phyloP scores from a whole-genome alignment of 2,888 invertebrate species.

The Erebia palarica region DNA sequence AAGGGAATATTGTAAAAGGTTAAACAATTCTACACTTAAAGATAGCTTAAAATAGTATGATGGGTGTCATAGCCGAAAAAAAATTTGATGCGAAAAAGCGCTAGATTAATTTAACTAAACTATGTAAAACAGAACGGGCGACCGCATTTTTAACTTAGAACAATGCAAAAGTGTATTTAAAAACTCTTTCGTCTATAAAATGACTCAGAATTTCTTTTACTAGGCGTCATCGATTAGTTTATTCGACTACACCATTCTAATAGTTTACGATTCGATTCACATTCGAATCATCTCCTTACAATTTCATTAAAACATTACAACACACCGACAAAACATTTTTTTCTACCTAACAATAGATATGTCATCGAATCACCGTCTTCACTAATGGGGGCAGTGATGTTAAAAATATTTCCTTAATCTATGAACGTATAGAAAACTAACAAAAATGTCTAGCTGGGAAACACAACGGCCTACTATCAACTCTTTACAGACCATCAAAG shows the following conservation, averaged over 20 bases:
- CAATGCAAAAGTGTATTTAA: conserved; percentile 16
- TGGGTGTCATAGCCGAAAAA: conserved; percentile 48
- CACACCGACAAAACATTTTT: conserved; percentile 69
- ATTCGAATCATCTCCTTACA: conserved; percentile 38
- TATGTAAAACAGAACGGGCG: conserved; percentile 14
- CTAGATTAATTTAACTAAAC: conserved; percentile 20
- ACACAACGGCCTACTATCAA: conserved; percentile 16
- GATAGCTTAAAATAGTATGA: conserved; percentile 77
- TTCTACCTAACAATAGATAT: conserved; percentile 80
- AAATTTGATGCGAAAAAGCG: conserved; percentile 33
- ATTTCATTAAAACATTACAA: conserved; percentile 42
- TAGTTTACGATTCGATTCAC: conserved; percentile 32
- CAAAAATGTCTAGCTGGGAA: conserved; percentile 38
- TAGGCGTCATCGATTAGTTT: conserved; percentile 35
- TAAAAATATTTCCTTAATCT: conserved; percentile 35
- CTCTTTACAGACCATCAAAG: background rate
- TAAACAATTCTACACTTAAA: conserved; percentile 79
- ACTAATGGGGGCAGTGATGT: conserved; percentile 69
- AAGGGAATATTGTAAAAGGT: conserved; percentile 75
- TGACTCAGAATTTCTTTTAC: conserved; percentile 29
- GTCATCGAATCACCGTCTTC: conserved; percentile 78
- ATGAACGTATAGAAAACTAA: conserved; percentile 40
- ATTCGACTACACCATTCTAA: conserved; percentile 36
- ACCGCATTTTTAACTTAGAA: conserved; percentile 18
- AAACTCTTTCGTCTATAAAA: conserved; percentile 22